phyloP scores from a whole-genome alignment of 2,113 vertebrate species.

The Pampusana beccarii region DNA sequence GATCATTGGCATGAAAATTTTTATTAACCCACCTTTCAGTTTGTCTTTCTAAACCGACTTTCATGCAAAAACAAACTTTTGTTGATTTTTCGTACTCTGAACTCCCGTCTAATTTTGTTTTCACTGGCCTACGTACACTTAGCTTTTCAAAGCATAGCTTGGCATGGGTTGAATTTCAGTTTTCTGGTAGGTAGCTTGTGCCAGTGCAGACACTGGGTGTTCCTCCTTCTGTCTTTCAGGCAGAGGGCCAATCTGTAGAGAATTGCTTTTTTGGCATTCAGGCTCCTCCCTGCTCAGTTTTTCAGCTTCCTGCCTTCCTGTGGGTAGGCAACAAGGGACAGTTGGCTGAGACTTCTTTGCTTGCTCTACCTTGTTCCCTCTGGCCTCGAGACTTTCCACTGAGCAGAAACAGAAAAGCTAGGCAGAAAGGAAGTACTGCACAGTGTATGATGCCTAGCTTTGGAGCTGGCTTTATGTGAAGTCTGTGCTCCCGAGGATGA shows the following conservation, averaged over 20 bases:
- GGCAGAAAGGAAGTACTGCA: neutral
- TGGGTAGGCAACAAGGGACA: neutral
- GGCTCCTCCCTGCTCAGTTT: constrained; percentile 39
- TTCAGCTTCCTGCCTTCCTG: constrained; percentile 21
- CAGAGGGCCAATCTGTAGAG: constrained; percentile 52
- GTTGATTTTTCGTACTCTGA: constrained; percentile 33
- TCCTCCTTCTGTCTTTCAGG: constrained; percentile 67
- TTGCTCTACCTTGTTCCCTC: neutral
- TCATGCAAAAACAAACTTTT: neutral
- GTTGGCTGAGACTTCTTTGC: neutral
- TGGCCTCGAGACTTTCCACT: neutral
- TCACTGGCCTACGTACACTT: constrained; percentile 20
- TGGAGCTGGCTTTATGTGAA: neutral
- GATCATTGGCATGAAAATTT: neutral
- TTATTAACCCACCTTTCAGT: neutral
- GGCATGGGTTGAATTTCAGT: constrained; percentile 56
- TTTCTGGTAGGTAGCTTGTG: constrained; percentile 50
- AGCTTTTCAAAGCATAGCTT: constrained; percentile 47
- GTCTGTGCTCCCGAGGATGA: neutral
- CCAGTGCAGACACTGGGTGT: constrained; percentile 65
- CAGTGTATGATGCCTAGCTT: neutral
- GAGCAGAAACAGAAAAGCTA: neutral
- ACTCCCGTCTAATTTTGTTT: constrained; percentile 27
- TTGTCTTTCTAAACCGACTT: constrained; percentile 34
- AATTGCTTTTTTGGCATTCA: constrained; percentile 40